These are phyloP conservation scores for Kryphioiulus occultus DNA, from an alignment of 2,888 invertebrate genomes.

Conservation along the genomic window DNA sequence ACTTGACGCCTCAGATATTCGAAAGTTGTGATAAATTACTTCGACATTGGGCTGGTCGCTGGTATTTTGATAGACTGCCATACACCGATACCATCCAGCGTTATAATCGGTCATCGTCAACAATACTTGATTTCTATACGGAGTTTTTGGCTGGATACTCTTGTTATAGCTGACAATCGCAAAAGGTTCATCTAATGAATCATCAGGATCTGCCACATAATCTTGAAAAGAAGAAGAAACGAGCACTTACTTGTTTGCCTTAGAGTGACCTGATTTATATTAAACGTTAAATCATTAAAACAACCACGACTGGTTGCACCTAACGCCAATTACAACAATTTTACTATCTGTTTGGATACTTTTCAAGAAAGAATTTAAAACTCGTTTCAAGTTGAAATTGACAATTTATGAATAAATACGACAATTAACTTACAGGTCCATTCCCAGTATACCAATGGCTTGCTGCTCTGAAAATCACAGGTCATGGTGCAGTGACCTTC, in stretches of 20 bases:
- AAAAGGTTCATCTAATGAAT: neutral
- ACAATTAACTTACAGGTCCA: constrained; percentile 13
- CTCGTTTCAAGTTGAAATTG: too few species aligned
- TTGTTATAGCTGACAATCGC: neutral
- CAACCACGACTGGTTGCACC: too few species aligned
- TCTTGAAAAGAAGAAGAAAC: neutral
- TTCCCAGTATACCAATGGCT: neutral
- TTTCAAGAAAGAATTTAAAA: too few species aligned
- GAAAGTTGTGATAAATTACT: neutral
- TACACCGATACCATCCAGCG: constrained; percentile 39
- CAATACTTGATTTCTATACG: neutral
- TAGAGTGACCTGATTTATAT: too few species aligned
- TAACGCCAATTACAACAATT: too few species aligned
- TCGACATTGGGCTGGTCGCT: neutral
- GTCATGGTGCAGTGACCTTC: neutral
- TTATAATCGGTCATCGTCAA: neutral
- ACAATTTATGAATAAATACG: neutral
- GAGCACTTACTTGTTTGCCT: too few species aligned
- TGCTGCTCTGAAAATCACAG: constrained; percentile 20
- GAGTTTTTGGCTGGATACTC: neutral
- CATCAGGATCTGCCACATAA: neutral
- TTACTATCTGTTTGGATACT: too few species aligned
- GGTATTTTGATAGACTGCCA: neutral
- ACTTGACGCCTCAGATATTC: neutral
- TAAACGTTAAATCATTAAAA: neutral